Base-by-base conservation (phyloP, 1,140 invertebrate species). In the Drosophila mauritiana region DNA sequence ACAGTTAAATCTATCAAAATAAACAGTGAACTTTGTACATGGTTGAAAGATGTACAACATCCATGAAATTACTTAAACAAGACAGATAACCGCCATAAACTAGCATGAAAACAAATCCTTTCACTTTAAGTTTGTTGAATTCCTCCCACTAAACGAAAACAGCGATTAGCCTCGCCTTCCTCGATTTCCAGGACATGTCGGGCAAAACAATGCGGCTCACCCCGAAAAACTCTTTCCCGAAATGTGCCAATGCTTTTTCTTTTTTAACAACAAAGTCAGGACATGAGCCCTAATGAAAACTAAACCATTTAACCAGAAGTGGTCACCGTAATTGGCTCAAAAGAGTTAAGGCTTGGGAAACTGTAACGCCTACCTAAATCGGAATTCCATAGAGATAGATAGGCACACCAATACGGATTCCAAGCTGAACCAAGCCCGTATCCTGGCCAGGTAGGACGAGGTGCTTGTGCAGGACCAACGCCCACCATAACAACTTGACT, bases 401-500 rank as follows among this genome's bases (percentile, higher is more conserved):
- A 31, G 31, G 1, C 0, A 31, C 3, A 10, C 31, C 31, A 1
- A 31, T 31, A 10, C 27, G 27, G 27, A 31, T 31, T 31, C 1
- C 7, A 31, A 8, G 27, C 27, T 10, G 27, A 31, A 13, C 20
- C 45, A 12, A 51, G 3, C 13, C 34, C 64, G 34, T 20, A 49
- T 13, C 45, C 65, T 8, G 37, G 31, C n/a, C 42, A 45, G 42
- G 42, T 10, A 15, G 46, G 56, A 10, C 31, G 43, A 57, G 63
- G 43, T 72, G 68, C 70, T 72, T 34, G 68, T 40, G 65, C 52
- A n/a, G 34, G 45, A 56, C 39, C 49, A 86, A 88, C 84, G 84
- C 84, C 84, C 84, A 88, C 84, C 89, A 85, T 89, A 88, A 88
- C 84, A 88, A 88, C 84, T 88, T 88, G 84, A 88, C 84, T 88